Evolutionary conservation across 2,888 invertebrate genomes (phyloP).

Genomic region (Glyphotaelius pellucidus): DNA sequence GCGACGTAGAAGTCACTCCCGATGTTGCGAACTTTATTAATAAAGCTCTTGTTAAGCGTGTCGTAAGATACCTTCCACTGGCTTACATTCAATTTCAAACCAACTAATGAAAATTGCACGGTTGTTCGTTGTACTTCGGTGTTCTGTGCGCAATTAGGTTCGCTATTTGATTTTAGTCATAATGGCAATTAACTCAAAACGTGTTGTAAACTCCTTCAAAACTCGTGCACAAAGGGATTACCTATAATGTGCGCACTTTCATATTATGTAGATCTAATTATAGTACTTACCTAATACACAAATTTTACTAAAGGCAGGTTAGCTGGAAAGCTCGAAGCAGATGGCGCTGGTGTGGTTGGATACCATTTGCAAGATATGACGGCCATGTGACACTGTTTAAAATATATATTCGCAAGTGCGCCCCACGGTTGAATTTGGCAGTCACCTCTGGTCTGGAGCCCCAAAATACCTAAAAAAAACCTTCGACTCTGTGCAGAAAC

Average conservation of each 20-base stretch:
- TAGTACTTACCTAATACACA: no score
- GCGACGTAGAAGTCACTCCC: not conserved
- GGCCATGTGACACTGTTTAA: no score
- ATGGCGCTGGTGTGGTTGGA: no score
- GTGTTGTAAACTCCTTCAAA: not conserved
- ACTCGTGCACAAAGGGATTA: not conserved
- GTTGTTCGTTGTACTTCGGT: not conserved
- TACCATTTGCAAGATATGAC: no score
- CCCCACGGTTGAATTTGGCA: no score
- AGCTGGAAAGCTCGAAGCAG: no score
- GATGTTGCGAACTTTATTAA: conserved; percentile 24
- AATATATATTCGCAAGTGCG: no score
- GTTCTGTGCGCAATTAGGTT: not conserved
- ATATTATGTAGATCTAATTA: no score
- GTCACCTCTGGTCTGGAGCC: no score
- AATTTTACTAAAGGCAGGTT: no score
- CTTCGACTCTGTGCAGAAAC: no score
- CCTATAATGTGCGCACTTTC: not conserved
- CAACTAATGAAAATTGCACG: not conserved
- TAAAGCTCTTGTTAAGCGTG: not conserved
- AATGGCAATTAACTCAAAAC: not conserved
- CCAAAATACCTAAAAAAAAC: no score
- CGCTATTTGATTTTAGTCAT: not conserved
- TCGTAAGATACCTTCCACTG: not conserved
- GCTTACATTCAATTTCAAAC: not conserved